phyloP scores from a whole-genome alignment of 2,888 invertebrate genomes.

The Alcis repandata region DNA sequence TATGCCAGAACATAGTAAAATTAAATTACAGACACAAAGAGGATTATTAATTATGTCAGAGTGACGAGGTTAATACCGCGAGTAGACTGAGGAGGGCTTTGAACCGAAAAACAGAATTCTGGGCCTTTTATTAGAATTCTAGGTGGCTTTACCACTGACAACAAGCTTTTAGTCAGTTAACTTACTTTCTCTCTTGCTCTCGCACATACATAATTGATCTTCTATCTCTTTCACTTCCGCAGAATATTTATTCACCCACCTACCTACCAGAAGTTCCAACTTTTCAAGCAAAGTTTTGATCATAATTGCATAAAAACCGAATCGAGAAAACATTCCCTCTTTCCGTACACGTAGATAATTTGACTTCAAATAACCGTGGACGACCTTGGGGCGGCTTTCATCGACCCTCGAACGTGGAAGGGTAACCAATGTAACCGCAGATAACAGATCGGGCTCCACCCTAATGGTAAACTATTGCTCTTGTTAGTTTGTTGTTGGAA shows the following conservation, averaged over 20 bases:
- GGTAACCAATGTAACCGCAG: constrained; percentile 23
- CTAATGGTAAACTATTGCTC: not conserved
- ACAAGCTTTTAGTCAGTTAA: too few relatives aligned
- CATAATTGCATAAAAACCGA: not conserved
- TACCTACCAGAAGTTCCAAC: too few relatives aligned
- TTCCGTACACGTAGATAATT: constrained; percentile 2
- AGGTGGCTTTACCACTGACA: too few relatives aligned
- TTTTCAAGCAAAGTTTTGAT: not conserved
- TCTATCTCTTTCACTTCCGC: too few relatives aligned
- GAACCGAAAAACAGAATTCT: too few relatives aligned
- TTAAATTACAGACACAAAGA: too few relatives aligned
- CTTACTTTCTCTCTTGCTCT: too few relatives aligned
- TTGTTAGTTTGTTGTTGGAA: not conserved
- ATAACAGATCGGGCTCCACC: constrained; percentile 4
- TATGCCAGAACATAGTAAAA: not conserved
- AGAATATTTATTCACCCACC: too few relatives aligned
- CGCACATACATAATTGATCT: too few relatives aligned
- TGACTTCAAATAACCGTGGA: constrained; percentile 14
- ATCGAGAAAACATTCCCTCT: not conserved
- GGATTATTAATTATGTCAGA: not conserved
- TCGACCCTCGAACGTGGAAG: constrained; percentile 28
- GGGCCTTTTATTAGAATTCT: too few relatives aligned
- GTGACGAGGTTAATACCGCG: not conserved
- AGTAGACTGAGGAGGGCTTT: too few relatives aligned
- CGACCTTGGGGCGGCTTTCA: constrained; percentile 26